Conservation (phyloP, 2,888 invertebrate genomes). For the Ceriagrion tenellum region DNA sequence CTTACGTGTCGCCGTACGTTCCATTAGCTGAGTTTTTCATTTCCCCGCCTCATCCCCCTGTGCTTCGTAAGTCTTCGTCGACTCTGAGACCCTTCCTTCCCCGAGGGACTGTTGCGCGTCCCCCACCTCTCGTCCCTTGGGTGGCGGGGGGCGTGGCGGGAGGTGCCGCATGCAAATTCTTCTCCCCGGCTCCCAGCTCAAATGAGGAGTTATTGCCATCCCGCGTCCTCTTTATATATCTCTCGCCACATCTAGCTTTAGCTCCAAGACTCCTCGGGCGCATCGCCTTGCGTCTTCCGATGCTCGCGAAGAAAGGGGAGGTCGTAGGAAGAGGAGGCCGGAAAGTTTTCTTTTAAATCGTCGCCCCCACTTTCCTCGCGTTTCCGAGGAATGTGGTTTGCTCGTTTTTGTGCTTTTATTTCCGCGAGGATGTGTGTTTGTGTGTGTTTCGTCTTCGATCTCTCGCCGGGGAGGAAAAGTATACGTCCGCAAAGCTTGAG, state of each 20-base stretch:
- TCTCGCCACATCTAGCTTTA: neutral
- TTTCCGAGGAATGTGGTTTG: neutral
- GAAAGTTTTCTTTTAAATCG: slow-evolving; percentile 5
- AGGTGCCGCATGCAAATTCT: neutral
- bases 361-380: neutral
- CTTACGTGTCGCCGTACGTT: no score
- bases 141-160: neutral
- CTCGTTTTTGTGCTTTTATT: neutral
- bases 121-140: no score
- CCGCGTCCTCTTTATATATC: neutral
- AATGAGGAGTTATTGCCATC: slow-evolving; percentile 11
- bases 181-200: neutral
- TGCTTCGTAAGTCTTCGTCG: neutral
- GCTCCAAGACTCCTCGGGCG: neutral
- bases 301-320: neutral
- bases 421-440: neutral
- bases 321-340: neutral
- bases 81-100: neutral
- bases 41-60: neutral
- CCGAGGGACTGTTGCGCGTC: neutral
- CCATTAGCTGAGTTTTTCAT: neutral
- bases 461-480: neutral
- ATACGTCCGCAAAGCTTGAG: neutral
- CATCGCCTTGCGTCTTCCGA: neutral
- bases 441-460: neutral